A percentile compares a stretch with the other conserved stretches of the same genome.
Conservation (phyloP, 2,888 invertebrate genomes). For the Troides aeacus region DNA sequence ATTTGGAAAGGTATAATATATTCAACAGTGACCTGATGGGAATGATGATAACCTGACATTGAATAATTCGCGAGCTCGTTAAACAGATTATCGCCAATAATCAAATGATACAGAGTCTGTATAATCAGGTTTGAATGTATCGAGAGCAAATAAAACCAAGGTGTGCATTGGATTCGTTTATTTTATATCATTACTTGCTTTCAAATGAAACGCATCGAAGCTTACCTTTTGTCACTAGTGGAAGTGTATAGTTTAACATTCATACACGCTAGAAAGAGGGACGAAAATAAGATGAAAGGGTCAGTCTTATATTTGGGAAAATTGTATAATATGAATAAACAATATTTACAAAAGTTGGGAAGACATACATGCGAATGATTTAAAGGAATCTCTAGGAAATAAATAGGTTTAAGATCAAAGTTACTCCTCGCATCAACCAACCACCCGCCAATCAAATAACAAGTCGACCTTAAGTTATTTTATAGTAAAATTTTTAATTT, state of each 20-base stretch:
- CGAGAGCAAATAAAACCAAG: conserved; percentile 39
- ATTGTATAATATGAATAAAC: conserved; percentile 72
- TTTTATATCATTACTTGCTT: conserved; percentile 67
- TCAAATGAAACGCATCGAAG: conserved; percentile 69
- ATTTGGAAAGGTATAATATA: too few relatives aligned
- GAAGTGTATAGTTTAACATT: conserved; percentile 65
- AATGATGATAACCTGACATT: not conserved
- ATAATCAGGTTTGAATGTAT: conserved; percentile 22
- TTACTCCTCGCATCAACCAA: conserved; percentile 49
- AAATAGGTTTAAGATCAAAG: conserved; percentile 52
- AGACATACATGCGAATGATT: conserved; percentile 68
- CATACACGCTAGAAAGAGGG: conserved; percentile 60
- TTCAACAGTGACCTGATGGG: too few relatives aligned
- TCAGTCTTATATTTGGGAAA: conserved; percentile 81
- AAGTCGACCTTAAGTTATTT: conserved; percentile 61
- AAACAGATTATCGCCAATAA: conserved; percentile 12
- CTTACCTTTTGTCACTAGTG: conserved; percentile 66
- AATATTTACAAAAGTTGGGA: conserved; percentile 78
- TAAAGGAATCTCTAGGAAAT: conserved; percentile 64
- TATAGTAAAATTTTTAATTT: conserved; percentile 40
- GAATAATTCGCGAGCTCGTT: not conserved
- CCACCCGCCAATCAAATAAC: conserved; percentile 62
- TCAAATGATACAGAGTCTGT: conserved; percentile 10
- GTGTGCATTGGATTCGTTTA: conserved; percentile 61
- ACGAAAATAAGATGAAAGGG: conserved; percentile 78